phyloP scores from a whole-genome alignment of 2,797 vertebrate species.

The Typhlichthys eigenmanni region DNA sequence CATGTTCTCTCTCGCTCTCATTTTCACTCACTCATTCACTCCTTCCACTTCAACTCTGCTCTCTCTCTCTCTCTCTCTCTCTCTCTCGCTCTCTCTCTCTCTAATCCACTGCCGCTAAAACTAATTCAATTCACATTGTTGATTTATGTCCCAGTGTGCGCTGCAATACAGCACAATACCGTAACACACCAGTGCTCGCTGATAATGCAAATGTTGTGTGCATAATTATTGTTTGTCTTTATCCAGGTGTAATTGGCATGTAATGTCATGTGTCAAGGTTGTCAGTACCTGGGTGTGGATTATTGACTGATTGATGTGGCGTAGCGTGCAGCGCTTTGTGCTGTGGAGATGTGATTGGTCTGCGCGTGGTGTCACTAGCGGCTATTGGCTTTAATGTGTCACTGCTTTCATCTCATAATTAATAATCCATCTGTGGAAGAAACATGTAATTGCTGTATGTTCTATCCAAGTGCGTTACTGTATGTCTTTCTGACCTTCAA shows the following conservation, averaged over 20 bases:
- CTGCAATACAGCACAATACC: background rate
- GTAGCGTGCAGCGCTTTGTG: background rate
- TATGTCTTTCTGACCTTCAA: background rate
- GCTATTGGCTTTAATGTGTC: too few species aligned
- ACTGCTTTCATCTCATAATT: too few species aligned
- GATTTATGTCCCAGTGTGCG: constrained; percentile 33
- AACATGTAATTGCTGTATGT: too few species aligned
- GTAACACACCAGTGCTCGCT: background rate
- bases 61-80: constrained; percentile 2
- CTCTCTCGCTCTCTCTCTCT: background rate
- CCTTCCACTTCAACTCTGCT: background rate
- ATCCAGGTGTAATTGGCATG: constrained; percentile 45
- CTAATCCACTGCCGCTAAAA: constrained; percentile 24
- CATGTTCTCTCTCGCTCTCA: constrained; percentile 11
- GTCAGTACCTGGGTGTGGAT: constrained; percentile 26
- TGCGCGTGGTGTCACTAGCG: too few species aligned
- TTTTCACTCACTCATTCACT: background rate
- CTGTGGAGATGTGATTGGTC: background rate
- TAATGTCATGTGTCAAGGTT: constrained; percentile 46
- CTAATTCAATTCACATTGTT: constrained; percentile 38
- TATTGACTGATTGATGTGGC: constrained; percentile 31
- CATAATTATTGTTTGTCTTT: constrained; percentile 39
- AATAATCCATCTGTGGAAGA: too few species aligned
- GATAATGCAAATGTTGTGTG: background rate
- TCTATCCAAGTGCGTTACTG: too few species aligned